Base-by-base conservation (phyloP, 2,113 vertebrate genomes). In the Saccopteryx leptura region DNA sequence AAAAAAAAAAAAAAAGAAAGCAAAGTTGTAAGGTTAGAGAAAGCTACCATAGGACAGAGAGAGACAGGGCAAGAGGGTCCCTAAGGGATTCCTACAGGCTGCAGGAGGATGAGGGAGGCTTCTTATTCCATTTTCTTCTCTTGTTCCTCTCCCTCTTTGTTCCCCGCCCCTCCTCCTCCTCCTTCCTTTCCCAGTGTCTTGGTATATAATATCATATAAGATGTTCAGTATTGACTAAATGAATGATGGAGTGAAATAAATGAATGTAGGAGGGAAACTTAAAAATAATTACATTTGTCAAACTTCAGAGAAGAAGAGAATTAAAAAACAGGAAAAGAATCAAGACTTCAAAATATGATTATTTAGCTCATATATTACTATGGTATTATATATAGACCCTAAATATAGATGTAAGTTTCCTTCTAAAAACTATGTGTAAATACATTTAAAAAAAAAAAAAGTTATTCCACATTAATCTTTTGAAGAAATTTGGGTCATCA, bases 121-220 rank as follows among this genome's bases (percentile, higher is more conserved):
- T 65, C 50, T 71, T 17, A 69, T 4, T 69, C 5, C 26, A 18
- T 54, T 58, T 71, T 28, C 5, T 78, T 13, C 24, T 72, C 48
- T 28, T 68, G 2, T 68, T 61, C 18, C 28, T 61, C 46, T 65
- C 8, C 19, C 5, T 50, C 13, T 31, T 31, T 61, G 18, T 58
- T 46, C 4, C 21, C 21, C 4, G 9, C 24, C 1, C 7, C 39
- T 39, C 1, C 10, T 0, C 10, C 1, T 33, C n/a, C 7, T 17
- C 6, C 11, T 61, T 12, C 63, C 56, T 54, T 39, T 13, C 0
- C 21, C 3, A 66, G 1, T 39, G 17, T n/a, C 56, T 86, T 92
- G 10, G 28, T 86, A 58, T 26, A 31, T 39, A 54, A 2, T 33
- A 39, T 39, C 39, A 39, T 39, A 39, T 39, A 39, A 69, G 24